Conservation (phyloP, 2,797 vertebrate species). For the Esox lucius region DNA sequence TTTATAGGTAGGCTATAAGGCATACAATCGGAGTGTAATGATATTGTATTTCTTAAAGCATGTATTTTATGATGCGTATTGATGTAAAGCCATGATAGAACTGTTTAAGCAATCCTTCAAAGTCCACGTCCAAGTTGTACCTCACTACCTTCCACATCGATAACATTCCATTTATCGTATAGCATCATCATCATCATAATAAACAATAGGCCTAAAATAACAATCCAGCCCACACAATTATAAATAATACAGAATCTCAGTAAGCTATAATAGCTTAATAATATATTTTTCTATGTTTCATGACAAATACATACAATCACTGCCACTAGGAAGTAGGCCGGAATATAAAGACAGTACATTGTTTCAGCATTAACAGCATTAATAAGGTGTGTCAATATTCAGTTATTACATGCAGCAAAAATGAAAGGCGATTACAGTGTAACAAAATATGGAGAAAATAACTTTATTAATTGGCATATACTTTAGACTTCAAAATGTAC, state of each 20-base stretch:
- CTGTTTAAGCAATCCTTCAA: background rate
- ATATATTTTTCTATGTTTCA: too few species aligned
- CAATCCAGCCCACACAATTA: background rate
- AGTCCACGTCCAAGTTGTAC: background rate
- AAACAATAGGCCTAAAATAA: background rate
- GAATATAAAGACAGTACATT: background rate
- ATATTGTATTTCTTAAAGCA: conserved; percentile 58
- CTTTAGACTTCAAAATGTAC: background rate
- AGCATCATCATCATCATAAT: background rate
- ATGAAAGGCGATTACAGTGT: background rate
- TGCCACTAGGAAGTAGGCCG: background rate
- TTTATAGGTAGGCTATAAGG: conserved; percentile 52
- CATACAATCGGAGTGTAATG: conserved; percentile 59
- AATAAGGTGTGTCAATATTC: background rate
- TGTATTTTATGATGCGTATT: conserved; percentile 28
- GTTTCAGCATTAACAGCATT: background rate
- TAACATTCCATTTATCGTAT: background rate
- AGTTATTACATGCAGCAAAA: background rate
- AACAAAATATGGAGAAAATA: background rate
- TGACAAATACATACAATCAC: too few species aligned
- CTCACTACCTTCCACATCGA: background rate
- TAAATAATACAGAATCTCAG: background rate
- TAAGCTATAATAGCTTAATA: background rate
- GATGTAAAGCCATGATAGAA: conserved; percentile 13
- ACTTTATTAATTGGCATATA: conserved; percentile 6